These are phyloP conservation scores for Nycticebus coucang DNA, from an alignment of 2,113 vertebrate species.

Conservation along the genomic window DNA sequence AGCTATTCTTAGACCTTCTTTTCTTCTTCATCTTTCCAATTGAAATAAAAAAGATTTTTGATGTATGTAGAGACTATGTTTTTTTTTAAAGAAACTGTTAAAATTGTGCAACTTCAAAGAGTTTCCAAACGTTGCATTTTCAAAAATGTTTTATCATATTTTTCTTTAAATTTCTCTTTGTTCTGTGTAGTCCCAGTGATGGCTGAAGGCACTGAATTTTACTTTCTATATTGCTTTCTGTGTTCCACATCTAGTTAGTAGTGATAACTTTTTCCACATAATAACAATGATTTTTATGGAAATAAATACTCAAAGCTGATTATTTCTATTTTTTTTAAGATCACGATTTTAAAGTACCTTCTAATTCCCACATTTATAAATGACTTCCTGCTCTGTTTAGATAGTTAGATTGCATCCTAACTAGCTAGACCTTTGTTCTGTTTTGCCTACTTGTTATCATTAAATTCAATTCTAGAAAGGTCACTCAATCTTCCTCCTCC, in stretches of 20 bases:
- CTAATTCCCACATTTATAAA: neutral
- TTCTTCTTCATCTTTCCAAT: conserved; percentile 52
- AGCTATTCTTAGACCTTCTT: conserved; percentile 53
- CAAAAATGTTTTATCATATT: conserved; percentile 67
- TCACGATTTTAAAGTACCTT: conserved; percentile 35
- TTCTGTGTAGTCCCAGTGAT: conserved; percentile 46
- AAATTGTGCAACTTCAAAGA: conserved; percentile 69
- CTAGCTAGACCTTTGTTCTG: neutral
- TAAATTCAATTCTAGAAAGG: neutral
- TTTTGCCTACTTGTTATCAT: neutral
- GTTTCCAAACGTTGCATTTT: conserved; percentile 69
- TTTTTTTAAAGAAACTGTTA: conserved; percentile 46
- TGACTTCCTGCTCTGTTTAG: neutral
- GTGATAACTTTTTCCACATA: neutral
- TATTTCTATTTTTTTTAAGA: conserved; percentile 53
- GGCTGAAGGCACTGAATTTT: conserved; percentile 45
- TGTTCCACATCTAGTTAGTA: conserved; percentile 42
- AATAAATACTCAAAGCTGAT: conserved; percentile 41
- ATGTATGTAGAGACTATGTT: conserved; percentile 51
- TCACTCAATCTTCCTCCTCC: neutral
- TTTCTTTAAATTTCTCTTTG: conserved; percentile 30
- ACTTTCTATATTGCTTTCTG: neutral
- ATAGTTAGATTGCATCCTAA: neutral
- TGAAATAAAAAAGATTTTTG: conserved; percentile 72
- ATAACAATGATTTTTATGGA: neutral